phyloP scores from a whole-genome alignment of 2,797 vertebrate genomes.

The Anabas testudineus region DNA sequence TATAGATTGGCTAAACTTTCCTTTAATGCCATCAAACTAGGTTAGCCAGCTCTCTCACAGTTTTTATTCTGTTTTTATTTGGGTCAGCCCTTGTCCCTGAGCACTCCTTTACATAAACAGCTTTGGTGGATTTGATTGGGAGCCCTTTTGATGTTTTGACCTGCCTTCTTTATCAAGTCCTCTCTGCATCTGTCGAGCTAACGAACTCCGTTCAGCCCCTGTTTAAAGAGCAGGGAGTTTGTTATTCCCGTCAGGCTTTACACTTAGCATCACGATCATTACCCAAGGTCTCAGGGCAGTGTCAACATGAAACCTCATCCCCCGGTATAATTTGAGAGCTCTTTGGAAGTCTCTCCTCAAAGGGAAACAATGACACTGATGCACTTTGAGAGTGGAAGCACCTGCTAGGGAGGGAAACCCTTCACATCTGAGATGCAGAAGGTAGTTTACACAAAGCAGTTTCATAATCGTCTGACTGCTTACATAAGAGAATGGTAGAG shows the following conservation, averaged over 20 bases:
- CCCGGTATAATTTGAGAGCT: conserved; percentile 68
- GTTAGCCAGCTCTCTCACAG: conserved; percentile 57
- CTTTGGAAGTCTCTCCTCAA: conserved; percentile 74
- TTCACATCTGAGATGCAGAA: conserved; percentile 45
- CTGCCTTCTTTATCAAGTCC: conserved; percentile 74
- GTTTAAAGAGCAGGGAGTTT: conserved; percentile 65
- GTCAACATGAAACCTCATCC: conserved; percentile 72
- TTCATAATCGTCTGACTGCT: conserved; percentile 49
- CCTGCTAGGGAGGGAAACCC: conserved; percentile 67
- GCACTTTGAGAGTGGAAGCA: conserved; percentile 62
- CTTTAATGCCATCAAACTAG: conserved; percentile 67
- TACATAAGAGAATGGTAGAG: conserved; percentile 22
- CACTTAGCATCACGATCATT: conserved; percentile 75
- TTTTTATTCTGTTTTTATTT: conserved; percentile 65
- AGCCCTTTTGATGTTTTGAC: conserved; percentile 79
- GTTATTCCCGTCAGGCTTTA: conserved; percentile 70
- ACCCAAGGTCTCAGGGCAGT: conserved; percentile 69
- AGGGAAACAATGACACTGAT: conserved; percentile 71
- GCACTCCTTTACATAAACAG: conserved; percentile 75
- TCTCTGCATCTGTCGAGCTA: conserved; percentile 66
- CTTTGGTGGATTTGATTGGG: conserved; percentile 71
- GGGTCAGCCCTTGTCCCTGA: conserved; percentile 67
- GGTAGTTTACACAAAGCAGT: conserved; percentile 30
- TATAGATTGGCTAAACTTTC: conserved; percentile 54
- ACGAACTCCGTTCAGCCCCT: conserved; percentile 62